These are phyloP conservation scores for Chrysolina americana DNA, from an alignment of 2,888 invertebrate species.

Conservation along the genomic window DNA sequence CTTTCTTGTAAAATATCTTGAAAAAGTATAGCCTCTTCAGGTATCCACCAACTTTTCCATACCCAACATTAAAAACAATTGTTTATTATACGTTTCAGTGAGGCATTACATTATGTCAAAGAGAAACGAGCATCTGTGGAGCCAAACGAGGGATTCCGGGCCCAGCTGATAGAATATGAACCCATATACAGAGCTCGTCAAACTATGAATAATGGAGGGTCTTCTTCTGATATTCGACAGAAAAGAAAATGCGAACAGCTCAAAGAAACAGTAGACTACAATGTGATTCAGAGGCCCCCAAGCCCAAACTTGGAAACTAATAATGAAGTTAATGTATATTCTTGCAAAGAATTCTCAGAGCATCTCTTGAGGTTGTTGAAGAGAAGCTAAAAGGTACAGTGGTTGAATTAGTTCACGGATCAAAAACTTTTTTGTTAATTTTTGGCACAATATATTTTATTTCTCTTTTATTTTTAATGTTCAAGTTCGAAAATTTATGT, in stretches of 20 bases:
- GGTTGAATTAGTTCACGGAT: background rate
- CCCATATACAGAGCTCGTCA: conserved; percentile 77
- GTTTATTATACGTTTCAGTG: conserved; percentile 65
- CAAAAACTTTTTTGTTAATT: background rate
- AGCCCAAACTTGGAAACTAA: conserved; percentile 63
- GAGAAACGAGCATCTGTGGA: conserved; percentile 77
- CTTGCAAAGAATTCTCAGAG: conserved; percentile 63
- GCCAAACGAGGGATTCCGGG: conserved; percentile 78
- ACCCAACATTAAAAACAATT: no score
- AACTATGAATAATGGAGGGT: conserved; percentile 67
- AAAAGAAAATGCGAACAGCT: conserved; percentile 69
- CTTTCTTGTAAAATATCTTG: no score
- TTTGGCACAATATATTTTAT: background rate
- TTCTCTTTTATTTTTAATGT: background rate
- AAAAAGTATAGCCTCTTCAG: no score
- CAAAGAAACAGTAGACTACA: conserved; percentile 64
- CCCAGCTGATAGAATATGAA: conserved; percentile 78
- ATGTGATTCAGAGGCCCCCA: conserved; percentile 67
- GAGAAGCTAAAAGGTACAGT: conserved; percentile 41
- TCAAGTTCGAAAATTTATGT: background rate
- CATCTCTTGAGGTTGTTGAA: conserved; percentile 62
- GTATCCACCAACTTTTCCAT: no score
- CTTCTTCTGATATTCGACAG: conserved; percentile 63
- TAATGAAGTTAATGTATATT: conserved; percentile 51
- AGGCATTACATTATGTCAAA: conserved; percentile 75